These are phyloP conservation scores for Cistogaster globosa DNA, from an alignment of 2,888 invertebrate genomes.

Conservation along the genomic window DNA sequence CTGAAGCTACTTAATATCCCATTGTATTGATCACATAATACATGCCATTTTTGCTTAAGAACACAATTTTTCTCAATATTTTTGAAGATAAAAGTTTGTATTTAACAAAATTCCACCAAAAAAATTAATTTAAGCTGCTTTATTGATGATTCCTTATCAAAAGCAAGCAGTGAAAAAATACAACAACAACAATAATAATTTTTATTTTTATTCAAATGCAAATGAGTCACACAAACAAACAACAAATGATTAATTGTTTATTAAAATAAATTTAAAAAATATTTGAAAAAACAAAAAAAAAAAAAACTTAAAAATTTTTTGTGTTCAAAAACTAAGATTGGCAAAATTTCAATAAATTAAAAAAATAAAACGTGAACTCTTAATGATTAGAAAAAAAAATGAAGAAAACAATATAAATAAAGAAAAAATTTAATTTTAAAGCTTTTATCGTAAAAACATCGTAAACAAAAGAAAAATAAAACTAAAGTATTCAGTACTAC, in stretches of 20 bases:
- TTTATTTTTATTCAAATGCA: slow-evolving; percentile 35
- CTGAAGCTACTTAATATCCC: no score
- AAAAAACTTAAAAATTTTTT: background rate
- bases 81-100: no score
- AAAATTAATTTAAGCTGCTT: slow-evolving; percentile 22
- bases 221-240: slow-evolving; percentile 59
- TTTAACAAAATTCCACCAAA: background rate
- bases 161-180: slow-evolving; percentile 20
- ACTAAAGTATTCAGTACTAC: no score
- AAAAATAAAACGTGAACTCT: background rate
- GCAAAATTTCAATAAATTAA: slow-evolving; percentile 51
- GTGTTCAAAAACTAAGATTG: slow-evolving; percentile 30
- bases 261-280: slow-evolving; percentile 38
- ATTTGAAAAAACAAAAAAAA: no score
- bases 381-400: background rate
- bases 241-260: slow-evolving; percentile 64
- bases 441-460: no score
- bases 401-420: background rate
- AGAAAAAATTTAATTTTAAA: no score
- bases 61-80: no score
- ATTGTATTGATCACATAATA: no score
- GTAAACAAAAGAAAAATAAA: no score
- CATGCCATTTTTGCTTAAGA: background rate
- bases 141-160: slow-evolving; percentile 18
- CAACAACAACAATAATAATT: slow-evolving; percentile 3